Evolutionary conservation across 64 coral and sea anemone genomes (phyloP), one percentile per base, ranked within the genome.

Genomic region (Pachyseris speciosa): DNA sequence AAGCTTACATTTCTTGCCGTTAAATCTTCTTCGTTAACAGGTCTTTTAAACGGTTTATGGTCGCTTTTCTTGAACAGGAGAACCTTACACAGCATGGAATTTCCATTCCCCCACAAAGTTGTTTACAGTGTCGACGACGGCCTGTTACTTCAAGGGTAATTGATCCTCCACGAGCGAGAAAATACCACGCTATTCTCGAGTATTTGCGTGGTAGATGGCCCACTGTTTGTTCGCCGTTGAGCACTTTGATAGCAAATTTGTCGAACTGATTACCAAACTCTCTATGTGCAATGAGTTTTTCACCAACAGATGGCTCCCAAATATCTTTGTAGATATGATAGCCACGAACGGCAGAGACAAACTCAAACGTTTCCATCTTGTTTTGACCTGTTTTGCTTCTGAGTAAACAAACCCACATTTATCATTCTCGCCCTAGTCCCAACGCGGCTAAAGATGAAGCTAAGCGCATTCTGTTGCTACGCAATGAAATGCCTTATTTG

Each of bases 151-250:
- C 22, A 16, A 61, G 11, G 17, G 71, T n/a, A 47, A 74, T 74
- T 24, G 25, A 74, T 74, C 71, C 71, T n/a, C 71, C 71, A 74
- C n/a, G 40, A 74, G 39, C 37, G 42, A 74, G 41, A 48, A 74
- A 74, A 74, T 74, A 74, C 71, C 71, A 74, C 37, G 71, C 71
- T 74, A 74, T 74, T 45, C 71, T 74, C 40, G 24, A 74, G 71
- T 74, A 74, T 47, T 33, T 19, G 37, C 40, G 19, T n/a, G 69
- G 37, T 43, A 43, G 16, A 42, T 48, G 41, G 73, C 73, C 45
- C n/a, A 76, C 43, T 51, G 42, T 76, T 76, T 76, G 1, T 76
- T 50, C 25, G n/a, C 45, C 74, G 27, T 78, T 78, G 2, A 78
- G 43, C 19, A 75, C 72, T 75, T 75, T 75, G 22, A 50, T 22